phyloP scores from a whole-genome alignment of 2,888 invertebrate genomes.

The Heteromurus nitidus region DNA sequence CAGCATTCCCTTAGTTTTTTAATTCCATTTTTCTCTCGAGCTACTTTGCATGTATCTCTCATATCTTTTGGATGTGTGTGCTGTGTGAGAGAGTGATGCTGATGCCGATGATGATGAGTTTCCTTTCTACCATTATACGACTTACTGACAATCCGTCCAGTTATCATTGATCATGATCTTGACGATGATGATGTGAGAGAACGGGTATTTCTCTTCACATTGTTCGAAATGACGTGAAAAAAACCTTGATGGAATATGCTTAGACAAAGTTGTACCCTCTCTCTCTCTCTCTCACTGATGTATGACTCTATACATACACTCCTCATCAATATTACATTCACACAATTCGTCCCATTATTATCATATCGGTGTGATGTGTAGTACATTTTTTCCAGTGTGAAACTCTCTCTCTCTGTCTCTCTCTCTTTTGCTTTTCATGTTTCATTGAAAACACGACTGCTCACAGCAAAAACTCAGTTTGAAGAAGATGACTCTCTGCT shows the following conservation, averaged over 20 bases:
- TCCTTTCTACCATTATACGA: not conserved
- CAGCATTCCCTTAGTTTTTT: no score
- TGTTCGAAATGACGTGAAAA: constrained; percentile 18
- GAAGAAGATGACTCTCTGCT: constrained; percentile 9
- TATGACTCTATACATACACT: no score
- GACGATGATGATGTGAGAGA: constrained; percentile 34
- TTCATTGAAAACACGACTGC: not conserved
- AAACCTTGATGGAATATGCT: no score
- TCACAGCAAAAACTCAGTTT: not conserved
- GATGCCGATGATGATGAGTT: constrained; percentile 12
- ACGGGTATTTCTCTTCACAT: constrained; percentile 12
- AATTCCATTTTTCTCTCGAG: no score
- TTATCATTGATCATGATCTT: constrained; percentile 44
- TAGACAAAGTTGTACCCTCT: no score
- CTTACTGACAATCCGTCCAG: constrained; percentile 7
- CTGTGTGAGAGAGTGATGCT: constrained; percentile 1
- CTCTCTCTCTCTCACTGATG: no score
- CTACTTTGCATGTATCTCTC: no score
- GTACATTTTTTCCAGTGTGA: constrained; percentile 25
- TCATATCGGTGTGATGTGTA: no score
- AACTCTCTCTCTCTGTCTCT: not conserved
- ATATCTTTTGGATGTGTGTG: no score
- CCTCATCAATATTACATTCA: no score
- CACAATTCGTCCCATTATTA: no score
- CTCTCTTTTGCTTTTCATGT: not conserved